These are phyloP conservation scores for Parotia lawesii DNA, from an alignment of 2,113 vertebrate genomes.

Conservation along the genomic window DNA sequence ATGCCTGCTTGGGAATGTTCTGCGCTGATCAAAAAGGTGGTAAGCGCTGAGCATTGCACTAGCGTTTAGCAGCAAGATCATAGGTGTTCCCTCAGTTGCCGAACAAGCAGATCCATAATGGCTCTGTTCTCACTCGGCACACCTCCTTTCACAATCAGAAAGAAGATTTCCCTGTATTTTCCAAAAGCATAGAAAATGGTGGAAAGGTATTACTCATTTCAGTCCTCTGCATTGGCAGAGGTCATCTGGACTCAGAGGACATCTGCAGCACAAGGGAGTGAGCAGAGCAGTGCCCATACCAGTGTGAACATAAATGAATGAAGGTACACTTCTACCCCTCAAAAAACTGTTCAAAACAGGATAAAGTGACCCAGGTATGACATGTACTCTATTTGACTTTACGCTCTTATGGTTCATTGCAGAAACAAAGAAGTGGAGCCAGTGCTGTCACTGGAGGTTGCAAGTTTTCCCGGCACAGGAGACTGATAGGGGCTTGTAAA, in stretches of 20 bases:
- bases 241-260: neutral
- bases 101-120: neutral
- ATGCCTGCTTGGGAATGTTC: neutral
- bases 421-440: neutral
- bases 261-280: fast-evolving
- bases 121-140: neutral
- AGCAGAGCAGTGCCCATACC: neutral
- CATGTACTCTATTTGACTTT: neutral
- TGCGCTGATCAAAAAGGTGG: neutral
- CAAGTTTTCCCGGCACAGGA: neutral
- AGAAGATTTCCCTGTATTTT: neutral
- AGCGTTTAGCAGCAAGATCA: neutral
- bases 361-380: neutral
- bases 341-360: neutral
- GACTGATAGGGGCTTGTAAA: neutral
- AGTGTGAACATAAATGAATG: neutral
- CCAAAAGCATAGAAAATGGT: neutral
- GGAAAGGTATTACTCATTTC: neutral
- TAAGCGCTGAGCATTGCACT: neutral
- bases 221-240: neutral
- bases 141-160: neutral
- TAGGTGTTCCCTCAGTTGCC: neutral
- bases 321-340: neutral
- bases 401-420: neutral
- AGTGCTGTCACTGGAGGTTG: neutral